Evolutionary conservation across 2,113 vertebrate genomes (phyloP).

Genomic region (Paratilapia polleni): DNA sequence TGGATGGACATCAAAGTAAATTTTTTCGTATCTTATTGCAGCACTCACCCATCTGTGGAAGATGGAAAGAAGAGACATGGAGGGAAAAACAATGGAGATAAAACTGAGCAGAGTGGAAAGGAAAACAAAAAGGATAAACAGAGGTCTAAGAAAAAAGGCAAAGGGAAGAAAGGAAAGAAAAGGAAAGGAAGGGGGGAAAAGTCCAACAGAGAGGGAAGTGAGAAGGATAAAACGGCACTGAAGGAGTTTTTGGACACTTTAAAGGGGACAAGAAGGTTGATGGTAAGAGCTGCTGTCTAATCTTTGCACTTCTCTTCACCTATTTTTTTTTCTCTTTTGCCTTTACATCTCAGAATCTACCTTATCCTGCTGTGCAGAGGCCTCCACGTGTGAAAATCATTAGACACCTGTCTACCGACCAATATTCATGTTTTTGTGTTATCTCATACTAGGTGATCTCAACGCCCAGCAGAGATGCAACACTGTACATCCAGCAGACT

Average conservation of each 20-base stretch:
- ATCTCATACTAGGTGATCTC: slow-evolving; percentile 72
- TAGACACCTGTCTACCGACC: neutral
- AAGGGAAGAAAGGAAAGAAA: slow-evolving; percentile 80
- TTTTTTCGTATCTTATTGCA: slow-evolving; percentile 8
- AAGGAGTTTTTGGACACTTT: slow-evolving; percentile 74
- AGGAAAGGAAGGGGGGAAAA: slow-evolving; percentile 78
- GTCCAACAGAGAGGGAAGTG: slow-evolving; percentile 65
- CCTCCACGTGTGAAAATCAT: neutral
- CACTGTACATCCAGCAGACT: slow-evolving; percentile 77
- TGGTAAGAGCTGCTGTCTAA: slow-evolving; percentile 72
- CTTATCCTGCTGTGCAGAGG: too few relatives aligned
- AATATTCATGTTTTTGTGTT: slow-evolving; percentile 8
- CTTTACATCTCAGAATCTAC: too few relatives aligned
- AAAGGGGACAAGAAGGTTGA: slow-evolving; percentile 73
- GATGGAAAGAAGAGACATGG: slow-evolving; percentile 20
- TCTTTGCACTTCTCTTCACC: neutral
- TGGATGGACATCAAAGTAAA: slow-evolving; percentile 26
- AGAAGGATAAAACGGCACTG: slow-evolving; percentile 68
- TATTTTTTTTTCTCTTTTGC: neutral
- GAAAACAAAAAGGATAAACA: slow-evolving; percentile 42
- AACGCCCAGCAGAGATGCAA: slow-evolving; percentile 70
- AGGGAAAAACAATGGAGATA: slow-evolving; percentile 30
- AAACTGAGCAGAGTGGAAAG: slow-evolving; percentile 31
- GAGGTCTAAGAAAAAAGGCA: slow-evolving; percentile 73
- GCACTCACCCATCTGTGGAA: slow-evolving; percentile 29